Evolutionary conservation across 2,113 vertebrate genomes (phyloP).

Genomic region (Lycaon pictus): DNA sequence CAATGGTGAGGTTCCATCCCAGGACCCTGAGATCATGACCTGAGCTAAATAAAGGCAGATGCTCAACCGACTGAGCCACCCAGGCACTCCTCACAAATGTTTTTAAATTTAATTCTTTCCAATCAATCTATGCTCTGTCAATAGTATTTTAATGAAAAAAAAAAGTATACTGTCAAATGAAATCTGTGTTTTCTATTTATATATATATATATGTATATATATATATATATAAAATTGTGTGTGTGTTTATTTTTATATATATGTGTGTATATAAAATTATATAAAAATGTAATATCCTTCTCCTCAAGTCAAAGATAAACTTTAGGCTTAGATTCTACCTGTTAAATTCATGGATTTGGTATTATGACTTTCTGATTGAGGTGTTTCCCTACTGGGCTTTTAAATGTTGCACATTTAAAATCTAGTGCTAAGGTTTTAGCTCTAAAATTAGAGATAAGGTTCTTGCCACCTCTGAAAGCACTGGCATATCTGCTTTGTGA

Average conservation of each 20-base stretch:
- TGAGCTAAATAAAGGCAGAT: not conserved
- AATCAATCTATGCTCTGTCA: not conserved
- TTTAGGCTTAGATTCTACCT: not conserved
- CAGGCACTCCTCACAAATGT: not conserved
- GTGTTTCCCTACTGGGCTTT: not conserved
- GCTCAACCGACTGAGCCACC: not conserved
- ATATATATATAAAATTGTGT: not conserved
- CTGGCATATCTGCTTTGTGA: not conserved
- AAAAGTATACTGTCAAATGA: not conserved
- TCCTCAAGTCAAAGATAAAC: not conserved
- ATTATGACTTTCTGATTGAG: not conserved
- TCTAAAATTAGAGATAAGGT: not conserved
- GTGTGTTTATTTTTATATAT: not conserved
- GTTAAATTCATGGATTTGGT: not conserved
- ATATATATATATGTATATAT: not conserved
- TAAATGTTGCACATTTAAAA: constrained; percentile 11
- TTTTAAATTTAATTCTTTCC: not conserved
- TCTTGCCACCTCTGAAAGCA: not conserved
- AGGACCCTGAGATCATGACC: not conserved
- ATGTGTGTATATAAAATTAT: not conserved
- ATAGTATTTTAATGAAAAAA: not conserved
- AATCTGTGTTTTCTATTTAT: not conserved
- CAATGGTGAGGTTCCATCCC: not conserved
- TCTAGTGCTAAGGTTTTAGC: not conserved
- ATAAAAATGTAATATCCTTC: not conserved